Conservation (phyloP, 1,140 invertebrate species). For the Druon quercuslanigerum region DNA sequence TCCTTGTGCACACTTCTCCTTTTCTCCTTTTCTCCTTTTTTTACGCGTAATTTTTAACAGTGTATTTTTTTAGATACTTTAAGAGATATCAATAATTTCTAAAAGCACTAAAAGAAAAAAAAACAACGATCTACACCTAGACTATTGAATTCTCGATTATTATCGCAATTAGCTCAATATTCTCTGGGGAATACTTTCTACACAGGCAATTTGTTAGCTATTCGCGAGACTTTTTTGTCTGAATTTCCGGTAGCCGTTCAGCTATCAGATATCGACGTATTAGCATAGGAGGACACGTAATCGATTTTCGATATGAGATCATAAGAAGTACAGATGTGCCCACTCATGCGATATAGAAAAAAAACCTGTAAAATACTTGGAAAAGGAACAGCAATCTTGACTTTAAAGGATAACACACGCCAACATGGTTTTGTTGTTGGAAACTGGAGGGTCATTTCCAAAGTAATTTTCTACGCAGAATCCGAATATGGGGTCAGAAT, state of each 20-base stretch:
- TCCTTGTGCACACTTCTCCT: too few relatives aligned
- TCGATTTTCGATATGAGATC: constrained; percentile 5
- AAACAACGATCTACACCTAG: background rate
- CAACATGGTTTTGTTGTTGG: too few relatives aligned
- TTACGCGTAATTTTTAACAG: too few relatives aligned
- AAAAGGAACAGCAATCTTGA: background rate
- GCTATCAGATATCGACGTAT: constrained; percentile 12
- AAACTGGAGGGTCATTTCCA: too few relatives aligned
- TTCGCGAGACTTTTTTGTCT: constrained; percentile 14
- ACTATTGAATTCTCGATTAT: constrained; percentile 17
- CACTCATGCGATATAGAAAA: background rate
- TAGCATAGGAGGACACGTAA: constrained; percentile 1
- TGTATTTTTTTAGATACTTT: background rate
- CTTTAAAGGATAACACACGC: background rate
- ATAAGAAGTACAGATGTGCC: background rate
- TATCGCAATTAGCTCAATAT: constrained; percentile 3
- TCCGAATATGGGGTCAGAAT: too few relatives aligned
- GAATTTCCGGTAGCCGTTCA: background rate
- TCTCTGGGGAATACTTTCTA: background rate
- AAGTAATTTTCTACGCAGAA: too few relatives aligned
- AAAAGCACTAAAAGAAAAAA: background rate
- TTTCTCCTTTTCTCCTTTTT: too few relatives aligned
- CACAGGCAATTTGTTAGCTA: background rate
- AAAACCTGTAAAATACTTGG: background rate
- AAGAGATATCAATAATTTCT: background rate